Percentiles rank a stretch among this genome's conserved stretches.
These are phyloP conservation scores for Podargus strigoides DNA, from an alignment of 2,797 vertebrate genomes.

Conservation along the genomic window DNA sequence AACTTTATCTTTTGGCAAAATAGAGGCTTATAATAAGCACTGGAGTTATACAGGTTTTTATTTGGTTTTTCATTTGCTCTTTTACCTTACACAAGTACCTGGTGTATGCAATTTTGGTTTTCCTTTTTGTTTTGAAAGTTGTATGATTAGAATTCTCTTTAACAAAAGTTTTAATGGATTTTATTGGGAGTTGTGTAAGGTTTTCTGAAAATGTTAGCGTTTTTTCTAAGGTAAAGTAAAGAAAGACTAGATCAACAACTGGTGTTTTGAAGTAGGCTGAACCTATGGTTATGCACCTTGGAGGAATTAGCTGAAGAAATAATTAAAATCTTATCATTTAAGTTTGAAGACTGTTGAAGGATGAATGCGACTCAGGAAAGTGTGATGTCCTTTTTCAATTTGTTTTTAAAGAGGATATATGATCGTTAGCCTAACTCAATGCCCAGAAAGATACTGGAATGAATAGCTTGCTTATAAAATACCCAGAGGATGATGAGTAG, in stretches of 20 bases:
- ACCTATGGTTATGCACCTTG: background rate
- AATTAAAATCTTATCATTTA: background rate
- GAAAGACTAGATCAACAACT: background rate
- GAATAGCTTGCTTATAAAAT: background rate
- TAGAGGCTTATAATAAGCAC: background rate
- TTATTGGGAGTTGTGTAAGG: background rate
- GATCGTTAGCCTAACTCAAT: background rate
- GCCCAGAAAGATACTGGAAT: background rate
- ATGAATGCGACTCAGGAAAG: background rate
- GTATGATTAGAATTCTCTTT: background rate
- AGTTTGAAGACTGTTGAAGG: background rate
- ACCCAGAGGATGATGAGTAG: background rate
- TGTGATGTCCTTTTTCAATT: background rate
- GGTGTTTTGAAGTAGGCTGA: background rate
- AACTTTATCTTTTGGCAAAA: background rate
- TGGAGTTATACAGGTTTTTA: background rate
- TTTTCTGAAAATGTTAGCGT: background rate
- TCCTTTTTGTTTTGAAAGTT: background rate
- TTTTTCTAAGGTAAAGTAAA: background rate
- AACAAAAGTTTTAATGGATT: background rate
- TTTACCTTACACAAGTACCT: background rate
- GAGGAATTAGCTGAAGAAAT: background rate
- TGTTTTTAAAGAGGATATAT: background rate
- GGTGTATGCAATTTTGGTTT: background rate
- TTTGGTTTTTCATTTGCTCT: background rate